Conservation (phyloP, 2,888 invertebrate genomes). For the Stenodera caucasica region DNA sequence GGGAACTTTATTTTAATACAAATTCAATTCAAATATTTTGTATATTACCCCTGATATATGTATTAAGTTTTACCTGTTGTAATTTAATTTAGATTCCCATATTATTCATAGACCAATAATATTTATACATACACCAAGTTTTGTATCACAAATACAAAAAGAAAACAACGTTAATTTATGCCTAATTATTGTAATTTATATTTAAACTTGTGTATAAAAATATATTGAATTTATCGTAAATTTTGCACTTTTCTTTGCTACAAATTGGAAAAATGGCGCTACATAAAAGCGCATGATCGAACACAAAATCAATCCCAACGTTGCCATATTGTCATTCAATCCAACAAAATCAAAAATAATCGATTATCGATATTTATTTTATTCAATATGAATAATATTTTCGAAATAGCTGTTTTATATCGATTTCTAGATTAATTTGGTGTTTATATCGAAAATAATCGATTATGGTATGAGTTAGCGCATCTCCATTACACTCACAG, state of each 20-base stretch:
- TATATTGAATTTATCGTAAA: slow-evolving; percentile 53
- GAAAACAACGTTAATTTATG: slow-evolving; percentile 44
- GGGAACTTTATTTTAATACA: slow-evolving; percentile 17
- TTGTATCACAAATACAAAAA: slow-evolving; percentile 42
- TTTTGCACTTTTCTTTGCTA: background rate
- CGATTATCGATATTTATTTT: too few relatives aligned
- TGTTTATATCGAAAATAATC: too few relatives aligned
- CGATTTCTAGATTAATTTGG: too few relatives aligned
- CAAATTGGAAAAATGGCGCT: too few relatives aligned
- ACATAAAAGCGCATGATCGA: too few relatives aligned
- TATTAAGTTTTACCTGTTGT: slow-evolving; percentile 36
- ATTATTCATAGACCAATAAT: slow-evolving; percentile 32
- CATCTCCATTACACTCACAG: too few relatives aligned
- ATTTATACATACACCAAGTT: slow-evolving; percentile 42
- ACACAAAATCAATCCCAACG: background rate
- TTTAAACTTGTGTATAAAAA: slow-evolving; percentile 54
- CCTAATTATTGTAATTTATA: slow-evolving; percentile 55
- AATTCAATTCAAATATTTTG: slow-evolving; percentile 32
- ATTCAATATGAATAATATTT: too few relatives aligned
- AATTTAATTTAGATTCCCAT: slow-evolving; percentile 33
- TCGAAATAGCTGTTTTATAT: too few relatives aligned
- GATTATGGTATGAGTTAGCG: too few relatives aligned
- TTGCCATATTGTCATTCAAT: background rate
- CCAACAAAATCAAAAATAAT: too few relatives aligned
- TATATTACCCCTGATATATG: slow-evolving; percentile 34